phyloP scores from a whole-genome alignment of 2,797 vertebrate genomes.

The Ceryle rudis region DNA sequence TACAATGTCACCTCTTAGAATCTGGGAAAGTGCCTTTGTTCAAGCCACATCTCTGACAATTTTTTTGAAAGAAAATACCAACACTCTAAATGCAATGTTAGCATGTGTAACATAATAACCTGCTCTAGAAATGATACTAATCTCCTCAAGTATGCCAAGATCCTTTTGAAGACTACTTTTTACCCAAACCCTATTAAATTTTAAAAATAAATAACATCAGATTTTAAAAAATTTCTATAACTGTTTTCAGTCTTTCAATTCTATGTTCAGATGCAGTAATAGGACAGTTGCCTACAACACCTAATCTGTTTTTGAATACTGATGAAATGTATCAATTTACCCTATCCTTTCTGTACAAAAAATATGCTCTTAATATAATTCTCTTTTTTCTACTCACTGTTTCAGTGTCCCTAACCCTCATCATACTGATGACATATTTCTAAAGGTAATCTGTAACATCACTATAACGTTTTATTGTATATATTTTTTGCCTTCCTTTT shows the following conservation, averaged over 20 bases:
- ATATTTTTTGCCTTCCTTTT: not conserved
- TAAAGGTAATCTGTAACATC: not conserved
- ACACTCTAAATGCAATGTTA: not conserved
- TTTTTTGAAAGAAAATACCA: not conserved
- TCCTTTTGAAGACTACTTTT: not conserved
- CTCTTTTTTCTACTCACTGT: not conserved
- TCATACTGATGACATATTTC: not conserved
- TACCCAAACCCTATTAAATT: fast-evolving
- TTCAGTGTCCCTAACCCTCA: not conserved
- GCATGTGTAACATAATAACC: not conserved
- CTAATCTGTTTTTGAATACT: not conserved
- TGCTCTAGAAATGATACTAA: not conserved
- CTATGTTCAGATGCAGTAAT: not conserved
- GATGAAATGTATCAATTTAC: not conserved
- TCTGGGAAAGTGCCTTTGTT: not conserved
- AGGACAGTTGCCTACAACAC: not conserved
- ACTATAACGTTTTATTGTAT: not conserved
- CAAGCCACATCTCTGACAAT: not conserved
- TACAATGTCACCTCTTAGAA: not conserved
- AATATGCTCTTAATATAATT: not conserved
- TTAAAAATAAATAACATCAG: not conserved
- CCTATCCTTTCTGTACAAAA: not conserved
- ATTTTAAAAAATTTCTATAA: not conserved
- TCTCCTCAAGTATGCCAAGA: not conserved
- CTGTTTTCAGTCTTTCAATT: not conserved